Conservation (phyloP, 2,797 vertebrate species). For the Pogoniulus pusillus region DNA sequence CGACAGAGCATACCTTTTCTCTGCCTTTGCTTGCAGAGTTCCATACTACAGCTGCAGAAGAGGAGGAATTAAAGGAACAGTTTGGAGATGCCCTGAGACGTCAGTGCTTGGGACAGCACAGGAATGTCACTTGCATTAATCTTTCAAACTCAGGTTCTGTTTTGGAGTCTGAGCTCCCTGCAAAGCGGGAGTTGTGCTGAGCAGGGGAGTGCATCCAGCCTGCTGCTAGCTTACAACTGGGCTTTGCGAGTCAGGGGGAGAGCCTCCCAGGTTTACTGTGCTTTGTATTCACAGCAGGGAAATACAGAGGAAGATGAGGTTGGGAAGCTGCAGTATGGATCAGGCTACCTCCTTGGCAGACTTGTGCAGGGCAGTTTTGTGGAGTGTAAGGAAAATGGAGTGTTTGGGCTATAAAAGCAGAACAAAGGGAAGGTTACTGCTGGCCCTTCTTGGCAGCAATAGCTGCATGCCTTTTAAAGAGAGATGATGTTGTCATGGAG, state of each 20-base stretch:
- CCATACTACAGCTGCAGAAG: neutral
- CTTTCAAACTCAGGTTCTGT: neutral
- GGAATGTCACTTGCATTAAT: neutral
- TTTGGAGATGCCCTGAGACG: neutral
- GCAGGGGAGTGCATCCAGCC: neutral
- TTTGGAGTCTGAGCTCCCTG: neutral
- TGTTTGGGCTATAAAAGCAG: neutral
- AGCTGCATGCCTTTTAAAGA: conserved; percentile 43
- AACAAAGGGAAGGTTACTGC: conserved; percentile 23
- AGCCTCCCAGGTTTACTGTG: neutral
- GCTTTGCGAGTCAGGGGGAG: neutral
- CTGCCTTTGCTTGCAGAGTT: neutral
- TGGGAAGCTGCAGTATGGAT: neutral
- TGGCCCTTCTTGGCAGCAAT: neutral
- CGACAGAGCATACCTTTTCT: neutral
- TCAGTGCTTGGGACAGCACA: neutral
- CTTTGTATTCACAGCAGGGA: neutral
- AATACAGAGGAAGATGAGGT: neutral
- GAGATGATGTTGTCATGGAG: conserved; percentile 57
- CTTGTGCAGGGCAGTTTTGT: neutral
- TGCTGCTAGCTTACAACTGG: neutral
- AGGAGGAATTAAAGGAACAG: neutral
- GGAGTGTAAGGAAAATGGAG: neutral
- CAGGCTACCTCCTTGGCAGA: neutral
- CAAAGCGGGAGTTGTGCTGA: neutral